Percentiles rank a stretch among this genome's conserved stretches.
phyloP scores from a whole-genome alignment of 1,140 invertebrate species.

The Pseudachorutes palmiensis region DNA sequence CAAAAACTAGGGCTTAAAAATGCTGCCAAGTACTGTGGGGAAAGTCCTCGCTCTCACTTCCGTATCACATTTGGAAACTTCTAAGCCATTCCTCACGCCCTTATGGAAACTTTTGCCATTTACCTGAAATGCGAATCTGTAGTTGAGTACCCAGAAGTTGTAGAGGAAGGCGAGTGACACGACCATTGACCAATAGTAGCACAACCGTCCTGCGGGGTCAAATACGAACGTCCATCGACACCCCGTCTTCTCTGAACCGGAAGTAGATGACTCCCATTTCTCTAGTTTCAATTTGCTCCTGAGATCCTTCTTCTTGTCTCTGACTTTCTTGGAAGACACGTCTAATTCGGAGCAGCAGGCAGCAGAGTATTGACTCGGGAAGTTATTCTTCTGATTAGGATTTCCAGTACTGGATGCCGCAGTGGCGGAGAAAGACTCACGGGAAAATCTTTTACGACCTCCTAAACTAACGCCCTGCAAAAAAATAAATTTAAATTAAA shows the following conservation, averaged over 20 bases:
- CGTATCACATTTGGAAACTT: neutral
- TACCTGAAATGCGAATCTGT: conserved; percentile 93
- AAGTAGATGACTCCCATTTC: conserved; percentile 43
- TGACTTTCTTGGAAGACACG: conserved; percentile 53
- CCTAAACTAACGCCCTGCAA: conserved; percentile 36
- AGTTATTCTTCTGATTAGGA: conserved; percentile 39
- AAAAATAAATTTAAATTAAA: conserved; percentile 18
- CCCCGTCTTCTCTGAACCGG: conserved; percentile 42
- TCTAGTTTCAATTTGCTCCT: conserved; percentile 43
- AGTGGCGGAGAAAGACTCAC: conserved; percentile 65
- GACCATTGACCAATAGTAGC: conserved; percentile 94
- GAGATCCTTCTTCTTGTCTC: conserved; percentile 41
- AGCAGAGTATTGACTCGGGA: conserved; percentile 32
- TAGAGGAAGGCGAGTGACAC: conserved; percentile 96
- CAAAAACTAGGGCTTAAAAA: no score
- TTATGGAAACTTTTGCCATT: no score
- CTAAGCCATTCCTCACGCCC: no score
- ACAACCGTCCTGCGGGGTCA: conserved; percentile 79
- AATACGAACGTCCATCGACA: conserved; percentile 79
- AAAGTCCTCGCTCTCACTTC: neutral
- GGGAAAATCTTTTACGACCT: conserved; percentile 51
- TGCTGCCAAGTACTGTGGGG: neutral
- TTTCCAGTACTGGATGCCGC: conserved; percentile 53
- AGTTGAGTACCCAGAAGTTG: conserved; percentile 98
- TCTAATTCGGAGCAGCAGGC: conserved; percentile 57